phyloP scores from a whole-genome alignment of 2,888 invertebrate genomes.

The Griposia aprilina region DNA sequence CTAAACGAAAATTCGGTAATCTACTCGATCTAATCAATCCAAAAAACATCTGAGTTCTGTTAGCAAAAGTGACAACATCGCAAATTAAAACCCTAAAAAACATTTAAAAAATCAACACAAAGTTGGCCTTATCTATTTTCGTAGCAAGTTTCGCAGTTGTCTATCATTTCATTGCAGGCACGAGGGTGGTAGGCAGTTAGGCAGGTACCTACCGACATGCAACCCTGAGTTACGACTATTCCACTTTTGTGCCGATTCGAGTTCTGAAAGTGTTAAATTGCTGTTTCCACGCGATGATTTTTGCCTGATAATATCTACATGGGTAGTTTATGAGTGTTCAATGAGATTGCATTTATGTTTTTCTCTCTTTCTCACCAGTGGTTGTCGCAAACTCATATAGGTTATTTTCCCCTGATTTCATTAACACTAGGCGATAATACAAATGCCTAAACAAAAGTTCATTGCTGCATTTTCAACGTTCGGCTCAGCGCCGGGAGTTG shows the following conservation, averaged over 20 bases:
- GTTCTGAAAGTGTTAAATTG: conserved; percentile 58
- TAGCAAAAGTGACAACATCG: not conserved
- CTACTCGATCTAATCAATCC: not conserved
- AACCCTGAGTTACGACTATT: conserved; percentile 54
- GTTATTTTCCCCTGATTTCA: not conserved
- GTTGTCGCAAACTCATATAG: not conserved
- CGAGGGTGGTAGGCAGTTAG: conserved; percentile 12
- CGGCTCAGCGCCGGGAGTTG: no score
- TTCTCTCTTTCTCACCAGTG: not conserved
- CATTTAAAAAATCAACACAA: conserved; percentile 33
- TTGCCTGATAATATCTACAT: conserved; percentile 37
- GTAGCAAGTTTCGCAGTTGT: conserved; percentile 25
- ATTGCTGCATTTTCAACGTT: no score
- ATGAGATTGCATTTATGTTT: not conserved
- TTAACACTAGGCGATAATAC: not conserved
- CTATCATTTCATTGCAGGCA: conserved; percentile 56
- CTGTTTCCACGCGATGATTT: conserved; percentile 58
- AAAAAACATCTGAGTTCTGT: not conserved
- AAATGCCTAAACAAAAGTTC: no score
- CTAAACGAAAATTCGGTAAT: not conserved
- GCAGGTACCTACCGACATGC: conserved; percentile 53
- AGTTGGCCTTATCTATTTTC: conserved; percentile 34
- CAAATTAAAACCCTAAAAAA: not conserved
- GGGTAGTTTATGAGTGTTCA: conserved; percentile 15
- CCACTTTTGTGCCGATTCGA: conserved; percentile 42